Evolutionary conservation across 2,888 invertebrate genomes (phyloP).

Genomic region (Andrena fulva): DNA sequence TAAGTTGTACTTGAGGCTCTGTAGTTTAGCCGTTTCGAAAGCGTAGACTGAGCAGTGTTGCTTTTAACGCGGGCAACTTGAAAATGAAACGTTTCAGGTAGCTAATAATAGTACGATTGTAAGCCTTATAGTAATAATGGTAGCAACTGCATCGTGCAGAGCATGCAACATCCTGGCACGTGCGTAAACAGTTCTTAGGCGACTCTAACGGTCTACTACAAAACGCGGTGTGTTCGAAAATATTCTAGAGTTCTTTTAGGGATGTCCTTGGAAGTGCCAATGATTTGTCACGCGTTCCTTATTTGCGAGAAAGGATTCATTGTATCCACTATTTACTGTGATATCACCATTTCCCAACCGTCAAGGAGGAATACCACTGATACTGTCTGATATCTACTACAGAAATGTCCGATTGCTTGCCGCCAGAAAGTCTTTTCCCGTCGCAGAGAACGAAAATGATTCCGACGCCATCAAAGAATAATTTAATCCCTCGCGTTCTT

Average conservation of each 20-base stretch:
- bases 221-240: conserved; percentile 66
- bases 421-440: too few relatives aligned
- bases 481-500: background rate
- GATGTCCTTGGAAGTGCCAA: conserved; percentile 13
- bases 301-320: background rate
- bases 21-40: too few relatives aligned
- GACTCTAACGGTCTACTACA: conserved; percentile 60
- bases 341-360: background rate
- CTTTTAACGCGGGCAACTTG: conserved; percentile 35
- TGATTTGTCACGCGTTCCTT: conserved; percentile 5
- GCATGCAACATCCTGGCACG: conserved; percentile 84
- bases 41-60: too few relatives aligned
- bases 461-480: background rate
- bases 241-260: conserved; percentile 66
- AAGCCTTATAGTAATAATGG: conserved; percentile 71
- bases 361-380: background rate
- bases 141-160: conserved; percentile 68
- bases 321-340: background rate
- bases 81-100: conserved; percentile 48
- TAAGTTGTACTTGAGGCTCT: too few relatives aligned
- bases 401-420: too few relatives aligned
- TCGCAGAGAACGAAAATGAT: background rate
- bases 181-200: conserved; percentile 81
- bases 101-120: conserved; percentile 76
- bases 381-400: too few relatives aligned